These are phyloP conservation scores for Ammodramus savannarum DNA, from an alignment of 2,113 vertebrate species.

Conservation along the genomic window DNA sequence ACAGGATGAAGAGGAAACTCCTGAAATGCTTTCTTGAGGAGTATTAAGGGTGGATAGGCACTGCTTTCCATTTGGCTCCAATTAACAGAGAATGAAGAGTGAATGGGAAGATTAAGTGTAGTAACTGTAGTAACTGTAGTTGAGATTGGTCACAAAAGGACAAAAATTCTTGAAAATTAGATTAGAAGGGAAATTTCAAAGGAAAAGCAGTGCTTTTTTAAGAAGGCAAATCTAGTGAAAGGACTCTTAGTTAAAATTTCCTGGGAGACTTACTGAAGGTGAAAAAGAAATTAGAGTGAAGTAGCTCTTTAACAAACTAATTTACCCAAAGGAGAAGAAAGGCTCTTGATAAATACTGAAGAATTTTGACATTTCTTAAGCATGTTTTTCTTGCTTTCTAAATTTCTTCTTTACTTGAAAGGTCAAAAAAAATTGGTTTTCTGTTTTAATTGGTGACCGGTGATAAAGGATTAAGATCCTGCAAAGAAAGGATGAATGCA, in stretches of 20 bases:
- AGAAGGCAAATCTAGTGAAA: not conserved
- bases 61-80: not conserved
- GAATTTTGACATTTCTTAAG: not conserved
- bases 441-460: not conserved
- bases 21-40: not conserved
- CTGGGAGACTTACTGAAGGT: not conserved
- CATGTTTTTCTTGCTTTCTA: not conserved
- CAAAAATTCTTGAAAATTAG: not conserved
- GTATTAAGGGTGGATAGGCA: not conserved
- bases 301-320: not conserved
- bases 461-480: not conserved
- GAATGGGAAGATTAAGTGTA: not conserved
- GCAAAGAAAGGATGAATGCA: not conserved
- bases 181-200: not conserved
- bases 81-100: not conserved
- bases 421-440: not conserved
- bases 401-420: not conserved
- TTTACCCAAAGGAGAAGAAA: slow-evolving; percentile 1
- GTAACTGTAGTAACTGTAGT: not conserved
- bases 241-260: not conserved
- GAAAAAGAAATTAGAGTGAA: not conserved
- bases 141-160: not conserved
- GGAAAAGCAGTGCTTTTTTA: not conserved
- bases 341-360: not conserved
- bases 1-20: not conserved